These are phyloP conservation scores for Dasypolia templi DNA, from an alignment of 2,888 invertebrate genomes.

Conservation along the genomic window DNA sequence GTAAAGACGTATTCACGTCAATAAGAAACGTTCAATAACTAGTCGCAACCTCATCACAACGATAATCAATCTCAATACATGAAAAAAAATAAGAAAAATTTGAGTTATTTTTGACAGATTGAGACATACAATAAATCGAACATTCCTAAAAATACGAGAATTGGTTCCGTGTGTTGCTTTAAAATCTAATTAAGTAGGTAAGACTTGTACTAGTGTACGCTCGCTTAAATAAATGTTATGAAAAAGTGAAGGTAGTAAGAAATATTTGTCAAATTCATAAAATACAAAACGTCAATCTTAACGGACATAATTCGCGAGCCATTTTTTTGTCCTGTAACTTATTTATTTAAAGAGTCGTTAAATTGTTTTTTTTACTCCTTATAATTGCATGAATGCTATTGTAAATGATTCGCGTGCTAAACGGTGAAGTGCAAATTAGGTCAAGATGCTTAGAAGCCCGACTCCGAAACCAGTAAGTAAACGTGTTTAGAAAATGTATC, in stretches of 20 bases:
- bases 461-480: conserved; percentile 57
- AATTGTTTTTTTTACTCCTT: conserved; percentile 1
- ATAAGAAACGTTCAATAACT: not conserved
- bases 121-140: not conserved
- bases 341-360: not conserved
- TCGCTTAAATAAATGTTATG: not conserved
- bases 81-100: not conserved
- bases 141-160: not conserved
- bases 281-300: not conserved
- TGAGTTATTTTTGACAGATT: not conserved
- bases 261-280: conserved; percentile 6
- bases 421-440: conserved; percentile 29
- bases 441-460: conserved; percentile 56
- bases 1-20: too few species aligned
- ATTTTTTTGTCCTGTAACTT: not conserved
- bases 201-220: not conserved
- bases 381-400: conserved; percentile 10
- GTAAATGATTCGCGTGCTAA: conserved; percentile 6
- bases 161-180: not conserved
- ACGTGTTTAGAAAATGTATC: not conserved
- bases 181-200: not conserved
- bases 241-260: conserved; percentile 34
- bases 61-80: not conserved
- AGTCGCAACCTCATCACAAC: not conserved
- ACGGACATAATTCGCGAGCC: conserved; percentile 18